A percentile compares a stretch with the other conserved stretches of the same genome.
Evolutionary conservation across 2,888 invertebrate genomes (phyloP).

Genomic region (Drymonia ruficornis): DNA sequence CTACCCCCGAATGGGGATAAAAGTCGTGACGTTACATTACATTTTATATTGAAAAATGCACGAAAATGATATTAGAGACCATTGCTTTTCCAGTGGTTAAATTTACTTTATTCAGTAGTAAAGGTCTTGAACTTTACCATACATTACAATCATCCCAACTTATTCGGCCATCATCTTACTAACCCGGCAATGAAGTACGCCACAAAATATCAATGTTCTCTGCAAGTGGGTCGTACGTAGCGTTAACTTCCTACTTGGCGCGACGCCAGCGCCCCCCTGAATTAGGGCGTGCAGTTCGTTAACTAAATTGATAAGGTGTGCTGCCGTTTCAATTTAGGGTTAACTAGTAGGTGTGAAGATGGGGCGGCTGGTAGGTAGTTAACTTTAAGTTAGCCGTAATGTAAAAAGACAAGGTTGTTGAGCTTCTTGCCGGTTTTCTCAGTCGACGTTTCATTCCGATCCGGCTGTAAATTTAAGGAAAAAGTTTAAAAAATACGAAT

Average conservation of each 20-base stretch:
- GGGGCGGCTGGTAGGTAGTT: background rate
- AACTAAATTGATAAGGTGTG: slow-evolving; percentile 60
- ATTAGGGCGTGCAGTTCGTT: slow-evolving; percentile 61
- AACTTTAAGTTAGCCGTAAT: background rate
- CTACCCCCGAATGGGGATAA: no score
- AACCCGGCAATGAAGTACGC: slow-evolving; percentile 6
- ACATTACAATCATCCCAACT: no score
- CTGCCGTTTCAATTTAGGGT: slow-evolving; percentile 34
- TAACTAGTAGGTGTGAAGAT: slow-evolving; percentile 5
- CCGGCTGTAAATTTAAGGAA: no score
- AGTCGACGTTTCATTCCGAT: no score
- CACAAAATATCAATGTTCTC: slow-evolving; percentile 30
- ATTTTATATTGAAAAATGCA: no score
- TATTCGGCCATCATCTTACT: background rate
- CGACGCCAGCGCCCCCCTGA: slow-evolving; percentile 46
- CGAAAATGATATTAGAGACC: no score
- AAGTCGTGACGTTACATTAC: no score
- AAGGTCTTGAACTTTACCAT: background rate
- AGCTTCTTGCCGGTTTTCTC: no score
- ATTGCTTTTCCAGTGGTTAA: no score
- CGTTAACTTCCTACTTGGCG: slow-evolving; percentile 36
- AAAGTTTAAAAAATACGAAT: no score
- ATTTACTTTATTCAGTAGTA: no score
- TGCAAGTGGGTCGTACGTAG: slow-evolving; percentile 28
- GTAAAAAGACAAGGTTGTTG: no score